phyloP scores from a whole-genome alignment of 1,140 invertebrate species.

The Tribolium castaneum region DNA sequence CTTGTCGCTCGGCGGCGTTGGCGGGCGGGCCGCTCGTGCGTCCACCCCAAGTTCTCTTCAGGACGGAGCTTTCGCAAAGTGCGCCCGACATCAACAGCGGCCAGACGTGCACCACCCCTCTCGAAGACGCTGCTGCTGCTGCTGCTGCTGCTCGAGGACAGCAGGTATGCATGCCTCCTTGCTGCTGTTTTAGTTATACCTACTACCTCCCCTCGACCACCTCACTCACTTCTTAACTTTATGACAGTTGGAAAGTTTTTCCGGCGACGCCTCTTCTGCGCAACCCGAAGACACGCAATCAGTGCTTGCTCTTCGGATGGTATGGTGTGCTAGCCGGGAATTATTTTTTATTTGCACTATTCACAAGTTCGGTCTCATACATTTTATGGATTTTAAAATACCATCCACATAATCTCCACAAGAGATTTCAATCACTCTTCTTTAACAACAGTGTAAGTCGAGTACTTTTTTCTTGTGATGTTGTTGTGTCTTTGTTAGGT shows the following conservation, averaged over 20 bases:
- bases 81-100: slow-evolving; percentile 55
- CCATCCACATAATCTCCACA: slow-evolving; percentile 57
- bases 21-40: slow-evolving; percentile 54
- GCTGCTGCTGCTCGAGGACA: slow-evolving; percentile 21
- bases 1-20: slow-evolving; percentile 46
- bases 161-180: slow-evolving; percentile 22
- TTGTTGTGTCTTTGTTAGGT: neutral
- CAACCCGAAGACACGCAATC: slow-evolving; percentile 50
- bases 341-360: neutral
- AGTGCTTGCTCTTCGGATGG: slow-evolving; percentile 19
- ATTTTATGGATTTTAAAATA: slow-evolving; percentile 63
- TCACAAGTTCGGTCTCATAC: slow-evolving; percentile 50
- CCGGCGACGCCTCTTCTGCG: slow-evolving; percentile 54
- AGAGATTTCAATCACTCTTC: slow-evolving; percentile 1
- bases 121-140: slow-evolving; percentile 36
- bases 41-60: slow-evolving; percentile 56
- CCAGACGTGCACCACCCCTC: slow-evolving; percentile 56
- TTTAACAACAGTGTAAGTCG: neutral
- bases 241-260: slow-evolving; percentile 62
- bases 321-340: neutral
- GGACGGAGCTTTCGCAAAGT: slow-evolving; percentile 56
- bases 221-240: slow-evolving; percentile 47
- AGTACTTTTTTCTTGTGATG: neutral
- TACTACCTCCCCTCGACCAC: neutral
- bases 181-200: neutral